Evolutionary conservation across 2,113 vertebrate species (phyloP), one percentile per base, ranked within the genome.

Genomic region (Pituophis catenifer): DNA sequence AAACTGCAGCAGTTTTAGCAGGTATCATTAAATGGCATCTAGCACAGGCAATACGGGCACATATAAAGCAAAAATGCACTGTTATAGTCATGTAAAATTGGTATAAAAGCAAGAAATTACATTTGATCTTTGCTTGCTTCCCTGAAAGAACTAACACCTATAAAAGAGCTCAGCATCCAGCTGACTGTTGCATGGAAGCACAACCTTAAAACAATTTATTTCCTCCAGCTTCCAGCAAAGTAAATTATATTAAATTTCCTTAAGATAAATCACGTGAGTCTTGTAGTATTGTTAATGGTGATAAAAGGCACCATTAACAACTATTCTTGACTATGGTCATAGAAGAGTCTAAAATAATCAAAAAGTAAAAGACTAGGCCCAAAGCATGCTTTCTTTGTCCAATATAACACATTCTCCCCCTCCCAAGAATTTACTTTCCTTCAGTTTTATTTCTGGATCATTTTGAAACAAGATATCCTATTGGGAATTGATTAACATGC

Each of bases 21-120:
- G 91, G 81, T 94, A 92, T 94, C 88, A 70, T 86, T 70, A 94
- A 90, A 92, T 90, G 88, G 55, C 88, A 90, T 87, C 65, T 81
- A 94, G 88, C 91, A 86, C 26, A 92, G 93, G 89, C 59, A 91
- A 44, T 57, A 48, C 75, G 50, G 86, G 17, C 81, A 94, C 26
- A 86, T 53, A 26, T 90, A 38, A 94, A 90, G 58, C 62, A 90
- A 90, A 92, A 53, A 89, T 92, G 33, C 52, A 89, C 57, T 92
- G 29, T 88, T 50, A 81, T 6, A n/a, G 38, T 59, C 44, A 7
- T n/a, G 13, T 89, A 89, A 81, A n/a, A 29, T 48, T 57, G 57
- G 29, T 38, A 54, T 91, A 88, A 52, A 92, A 29, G 59, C 89
- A 92, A 11, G 12, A 89, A 94, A 55, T 57, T 55, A 48, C 44